Evolutionary conservation across 1,140 invertebrate species (phyloP), one percentile per base, ranked within the genome.

Genomic region (Atta colombica): DNA sequence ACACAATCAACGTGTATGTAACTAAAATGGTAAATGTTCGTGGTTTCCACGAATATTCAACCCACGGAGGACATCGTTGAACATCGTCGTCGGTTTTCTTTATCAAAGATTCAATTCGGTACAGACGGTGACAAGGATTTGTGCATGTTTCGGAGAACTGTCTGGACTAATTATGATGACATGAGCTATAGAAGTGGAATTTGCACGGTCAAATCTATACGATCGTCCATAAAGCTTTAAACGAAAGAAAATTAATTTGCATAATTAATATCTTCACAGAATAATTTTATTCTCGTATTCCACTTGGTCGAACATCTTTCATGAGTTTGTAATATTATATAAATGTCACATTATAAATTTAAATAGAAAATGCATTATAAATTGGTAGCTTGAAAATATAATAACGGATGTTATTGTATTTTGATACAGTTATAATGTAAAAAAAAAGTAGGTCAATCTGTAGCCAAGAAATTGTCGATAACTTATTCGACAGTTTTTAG

Each of bases 91-190:
- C 53, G 80, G 80, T 60, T 84, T 84, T 84, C 69, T 63, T 82
- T 74, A 84, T 84, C 69, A 84, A 84, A 84, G 80, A 84, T 84
- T 84, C 80, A 84, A 28, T 61, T n/a, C 55, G 2, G 39, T 16
- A n/a, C 39, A 84, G 39, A 28, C 66, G 18, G 18, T 28, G 55
- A 58, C 8, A 51, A 25, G n/a, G 39, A 74, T 61, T 51, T 39
- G 69, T 61, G 55, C 80, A 25, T 74, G 55, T 82, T 74, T 60
- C 53, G 25, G 68, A 49, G 39, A 49, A 10, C 68, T 55, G 25
- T 25, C 3, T 25, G 53, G 25, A 18, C 55, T 61, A 84, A 84
- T 84, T 49, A 60, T 39, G 35, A 35, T 21, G 31, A 39, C n/a
- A 1, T 35, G 51, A 71, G 16, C 58, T 18, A 21, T 25, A 25